Conservation (phyloP, 2,113 vertebrate species). For the Callipepla squamata region DNA sequence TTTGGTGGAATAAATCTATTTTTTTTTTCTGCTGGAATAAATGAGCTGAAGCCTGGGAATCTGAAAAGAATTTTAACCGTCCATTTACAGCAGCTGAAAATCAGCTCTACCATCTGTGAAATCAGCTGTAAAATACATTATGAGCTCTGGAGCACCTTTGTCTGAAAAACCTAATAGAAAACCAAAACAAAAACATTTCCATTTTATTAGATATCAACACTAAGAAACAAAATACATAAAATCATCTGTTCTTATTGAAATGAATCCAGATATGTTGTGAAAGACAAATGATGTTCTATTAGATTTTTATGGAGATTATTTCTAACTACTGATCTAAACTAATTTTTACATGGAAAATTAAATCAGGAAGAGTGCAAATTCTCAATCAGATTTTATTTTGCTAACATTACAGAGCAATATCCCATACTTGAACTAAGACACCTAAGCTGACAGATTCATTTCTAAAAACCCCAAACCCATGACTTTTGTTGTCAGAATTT, state of each 20-base stretch:
- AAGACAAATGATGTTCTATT: neutral
- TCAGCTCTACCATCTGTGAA: neutral
- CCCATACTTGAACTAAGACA: neutral
- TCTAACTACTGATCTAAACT: neutral
- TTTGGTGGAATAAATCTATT: rapidly evolving
- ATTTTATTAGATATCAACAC: neutral
- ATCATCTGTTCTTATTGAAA: neutral
- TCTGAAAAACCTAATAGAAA: neutral
- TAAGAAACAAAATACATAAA: neutral
- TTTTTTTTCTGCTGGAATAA: neutral
- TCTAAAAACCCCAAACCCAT: neutral
- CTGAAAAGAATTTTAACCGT: neutral
- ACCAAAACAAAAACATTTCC: neutral
- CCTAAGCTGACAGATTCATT: neutral
- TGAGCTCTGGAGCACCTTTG: neutral
- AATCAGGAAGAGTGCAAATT: neutral
- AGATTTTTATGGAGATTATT: neutral
- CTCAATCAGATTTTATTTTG: neutral
- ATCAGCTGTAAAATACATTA: neutral
- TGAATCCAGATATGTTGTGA: neutral
- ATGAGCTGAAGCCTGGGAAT: neutral
- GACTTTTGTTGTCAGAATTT: neutral
- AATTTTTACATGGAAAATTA: neutral
- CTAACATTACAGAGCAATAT: neutral
- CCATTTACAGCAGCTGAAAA: neutral